Base-by-base conservation (phyloP, 2,113 vertebrate species). In the Oreotrochilus melanogaster region DNA sequence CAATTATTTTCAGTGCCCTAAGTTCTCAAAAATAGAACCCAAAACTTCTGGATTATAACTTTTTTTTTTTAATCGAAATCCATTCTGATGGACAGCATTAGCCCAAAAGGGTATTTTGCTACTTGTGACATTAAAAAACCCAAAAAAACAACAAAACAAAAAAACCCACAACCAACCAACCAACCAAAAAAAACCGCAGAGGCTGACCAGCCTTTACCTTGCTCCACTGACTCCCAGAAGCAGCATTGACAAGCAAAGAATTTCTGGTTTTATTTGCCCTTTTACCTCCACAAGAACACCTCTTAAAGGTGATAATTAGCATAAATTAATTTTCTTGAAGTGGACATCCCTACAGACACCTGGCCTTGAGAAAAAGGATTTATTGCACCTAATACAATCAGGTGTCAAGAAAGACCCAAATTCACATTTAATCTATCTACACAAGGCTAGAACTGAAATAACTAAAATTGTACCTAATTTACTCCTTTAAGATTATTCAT, bases 401-500 rank as follows among this genome's bases (percentile, higher is more conserved):
- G 7, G 14, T 57, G 51, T 54, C 61, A 88, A 96, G 50, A 79
- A 58, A 78, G 57, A 92, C 30, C 21, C 56, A 45, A 86, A 75
- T n/a, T 71, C 67, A 88, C 69, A 56, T 35, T 45, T 56, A 58
- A 83, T 28, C 53, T 43, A 66, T 11, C 65, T 51, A 78, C 60
- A 78, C 30, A 67, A 74, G 31, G 14, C 39, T 90, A 88, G 64
- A 92, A 96, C 60, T 30, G 64, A 93, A 94, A 78, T 93, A 93
- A 88, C 87, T 86, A 83, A 79, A 96, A 79, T 83, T 66, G 91
- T 86, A 88, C 64, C 64, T 71, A 88, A 92, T 93, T 73, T 86
- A 93, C 75, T 88, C 56, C 75, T 86, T 88, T 78, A 82, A 94
- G 71, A 94, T 94, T 96, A 96, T 97, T 95, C 94, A 96, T 83